Percentiles rank a stretch among this genome's conserved stretches.
phyloP scores from a whole-genome alignment of 2,888 invertebrate species.

The Galerucella calmariensis region DNA sequence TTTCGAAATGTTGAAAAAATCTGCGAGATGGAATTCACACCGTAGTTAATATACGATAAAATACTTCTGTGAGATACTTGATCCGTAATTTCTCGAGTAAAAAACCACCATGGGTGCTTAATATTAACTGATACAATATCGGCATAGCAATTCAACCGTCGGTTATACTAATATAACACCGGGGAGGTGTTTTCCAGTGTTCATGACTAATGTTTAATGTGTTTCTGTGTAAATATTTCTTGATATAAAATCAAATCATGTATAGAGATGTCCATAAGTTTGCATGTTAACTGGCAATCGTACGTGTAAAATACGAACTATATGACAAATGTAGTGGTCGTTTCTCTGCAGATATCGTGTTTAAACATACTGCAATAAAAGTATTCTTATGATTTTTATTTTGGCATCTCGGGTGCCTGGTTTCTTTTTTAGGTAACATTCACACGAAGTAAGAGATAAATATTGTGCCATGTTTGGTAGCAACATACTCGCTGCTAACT shows the following conservation, averaged over 20 bases:
- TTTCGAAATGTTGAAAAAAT: too few relatives aligned
- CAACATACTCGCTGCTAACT: conserved; percentile 31
- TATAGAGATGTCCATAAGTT: conserved; percentile 56
- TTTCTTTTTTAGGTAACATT: conserved; percentile 37
- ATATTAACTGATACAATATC: conserved; percentile 33
- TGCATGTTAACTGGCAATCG: conserved; percentile 59
- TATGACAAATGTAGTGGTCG: conserved; percentile 58
- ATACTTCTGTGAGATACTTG: conserved; percentile 17
- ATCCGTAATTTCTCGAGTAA: conserved; percentile 7
- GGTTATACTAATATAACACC: conserved; percentile 47
- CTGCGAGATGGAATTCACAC: too few relatives aligned
- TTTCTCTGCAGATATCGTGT: conserved; percentile 55
- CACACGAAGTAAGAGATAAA: conserved; percentile 35
- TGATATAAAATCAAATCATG: conserved; percentile 56
- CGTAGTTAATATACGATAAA: background rate
- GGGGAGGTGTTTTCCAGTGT: conserved; percentile 45
- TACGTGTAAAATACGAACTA: conserved; percentile 58
- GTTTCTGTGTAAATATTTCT: conserved; percentile 54
- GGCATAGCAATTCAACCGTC: conserved; percentile 42
- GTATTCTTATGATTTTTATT: conserved; percentile 47
- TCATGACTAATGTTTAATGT: conserved; percentile 50
- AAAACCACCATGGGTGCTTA: conserved; percentile 23
- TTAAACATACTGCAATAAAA: conserved; percentile 46
- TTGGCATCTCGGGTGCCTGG: conserved; percentile 39
- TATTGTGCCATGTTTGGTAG: conserved; percentile 38